Conservation (phyloP, 1,140 invertebrate genomes). For the Streblospio benedicti region DNA sequence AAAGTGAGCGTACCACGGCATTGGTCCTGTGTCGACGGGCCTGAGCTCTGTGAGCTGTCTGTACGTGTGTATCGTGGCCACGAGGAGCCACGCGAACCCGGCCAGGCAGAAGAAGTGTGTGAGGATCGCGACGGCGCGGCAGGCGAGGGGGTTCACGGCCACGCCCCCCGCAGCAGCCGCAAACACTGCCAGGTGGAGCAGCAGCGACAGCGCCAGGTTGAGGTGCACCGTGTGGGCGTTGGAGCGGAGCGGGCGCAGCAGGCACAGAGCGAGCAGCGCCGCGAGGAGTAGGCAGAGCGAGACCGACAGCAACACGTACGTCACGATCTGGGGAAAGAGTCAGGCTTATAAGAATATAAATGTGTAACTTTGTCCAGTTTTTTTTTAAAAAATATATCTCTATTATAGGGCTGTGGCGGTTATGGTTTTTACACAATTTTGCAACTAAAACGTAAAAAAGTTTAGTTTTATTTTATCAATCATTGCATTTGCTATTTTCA, state of each 20-base stretch:
- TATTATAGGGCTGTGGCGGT: no score
- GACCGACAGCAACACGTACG: constrained; percentile 66
- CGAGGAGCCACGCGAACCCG: constrained; percentile 81
- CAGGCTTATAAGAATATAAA: constrained; percentile 1
- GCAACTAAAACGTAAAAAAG: no score
- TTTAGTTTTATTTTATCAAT: no score
- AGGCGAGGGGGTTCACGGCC: constrained; percentile 45
- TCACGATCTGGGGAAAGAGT: constrained; percentile 10
- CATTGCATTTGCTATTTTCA: no score
- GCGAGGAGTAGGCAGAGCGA: constrained; percentile 62
- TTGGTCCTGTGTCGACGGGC: constrained; percentile 89
- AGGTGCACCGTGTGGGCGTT: constrained; percentile 92
- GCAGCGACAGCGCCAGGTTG: constrained; percentile 79
- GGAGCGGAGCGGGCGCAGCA: constrained; percentile 69
- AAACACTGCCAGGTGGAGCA: not conserved
- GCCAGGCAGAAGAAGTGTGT: constrained; percentile 87
- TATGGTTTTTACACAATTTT: no score
- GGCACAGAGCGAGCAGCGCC: constrained; percentile 61
- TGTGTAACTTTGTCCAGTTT: not conserved
- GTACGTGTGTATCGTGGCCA: constrained; percentile 84
- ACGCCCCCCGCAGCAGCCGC: constrained; percentile 1
- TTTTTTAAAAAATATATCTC: no score
- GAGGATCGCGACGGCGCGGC: constrained; percentile 81
- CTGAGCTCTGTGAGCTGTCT: constrained; percentile 90
- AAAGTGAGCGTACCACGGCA: constrained; percentile 90